Conservation (phyloP, 2,797 vertebrate species). For the Chaetodon trifasciatus region DNA sequence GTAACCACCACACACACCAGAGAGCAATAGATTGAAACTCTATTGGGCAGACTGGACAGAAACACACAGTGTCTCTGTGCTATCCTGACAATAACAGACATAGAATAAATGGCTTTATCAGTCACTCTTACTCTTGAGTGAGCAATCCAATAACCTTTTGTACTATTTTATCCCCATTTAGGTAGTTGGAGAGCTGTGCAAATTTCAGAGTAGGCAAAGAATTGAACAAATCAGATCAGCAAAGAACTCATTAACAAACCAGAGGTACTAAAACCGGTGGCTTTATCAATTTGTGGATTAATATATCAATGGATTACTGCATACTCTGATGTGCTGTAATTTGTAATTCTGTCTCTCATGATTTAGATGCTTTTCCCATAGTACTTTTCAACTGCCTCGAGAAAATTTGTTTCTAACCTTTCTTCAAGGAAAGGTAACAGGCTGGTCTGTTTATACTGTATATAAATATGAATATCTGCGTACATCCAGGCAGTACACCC, state of each 20-base stretch:
- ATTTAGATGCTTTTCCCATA: neutral
- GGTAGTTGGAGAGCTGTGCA: neutral
- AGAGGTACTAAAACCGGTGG: neutral
- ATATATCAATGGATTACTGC: neutral
- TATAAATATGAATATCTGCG: neutral
- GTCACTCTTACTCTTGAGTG: constrained; percentile 36
- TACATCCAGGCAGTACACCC: neutral
- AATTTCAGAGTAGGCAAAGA: neutral
- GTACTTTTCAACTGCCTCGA: neutral
- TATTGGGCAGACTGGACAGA: constrained; percentile 10
- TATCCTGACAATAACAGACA: constrained; percentile 32
- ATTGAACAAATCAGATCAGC: neutral
- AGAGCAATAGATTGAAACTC: constrained; percentile 37
- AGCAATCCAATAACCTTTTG: constrained; percentile 42
- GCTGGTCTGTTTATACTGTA: no score
- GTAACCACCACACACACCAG: constrained; percentile 18
- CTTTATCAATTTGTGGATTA: neutral
- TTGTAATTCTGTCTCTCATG: no score
- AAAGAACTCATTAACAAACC: neutral
- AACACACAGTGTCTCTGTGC: constrained; percentile 17
- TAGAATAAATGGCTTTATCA: constrained; percentile 47
- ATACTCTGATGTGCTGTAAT: neutral
- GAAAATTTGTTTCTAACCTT: neutral
- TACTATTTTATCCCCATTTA: constrained; percentile 6
- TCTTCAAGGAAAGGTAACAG: neutral